A percentile compares a stretch with the other conserved stretches of the same genome.
Evolutionary conservation across 1,140 invertebrate genomes (phyloP).

Genomic region (Antheraea pernyi): DNA sequence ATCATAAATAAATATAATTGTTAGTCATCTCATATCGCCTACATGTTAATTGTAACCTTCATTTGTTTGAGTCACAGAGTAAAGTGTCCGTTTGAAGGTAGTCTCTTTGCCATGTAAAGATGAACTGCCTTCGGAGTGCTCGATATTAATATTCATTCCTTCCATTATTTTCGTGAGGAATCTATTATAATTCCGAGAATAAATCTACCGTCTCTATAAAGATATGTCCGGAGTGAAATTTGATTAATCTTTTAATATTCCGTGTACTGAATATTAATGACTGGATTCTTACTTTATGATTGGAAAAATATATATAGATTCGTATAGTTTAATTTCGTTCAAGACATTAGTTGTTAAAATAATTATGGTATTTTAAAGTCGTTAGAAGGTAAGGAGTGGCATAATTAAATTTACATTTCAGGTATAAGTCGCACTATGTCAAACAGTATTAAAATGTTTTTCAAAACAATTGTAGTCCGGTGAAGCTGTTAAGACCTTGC

Average conservation of each 20-base stretch:
- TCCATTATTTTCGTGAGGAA: conserved; percentile 54
- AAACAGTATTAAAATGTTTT: no score
- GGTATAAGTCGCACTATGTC: no score
- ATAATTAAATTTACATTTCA: no score
- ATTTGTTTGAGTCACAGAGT: neutral
- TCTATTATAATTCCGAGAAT: conserved; percentile 55
- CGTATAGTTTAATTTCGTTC: neutral
- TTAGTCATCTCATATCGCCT: neutral
- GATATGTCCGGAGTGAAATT: conserved; percentile 8
- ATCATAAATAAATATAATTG: neutral
- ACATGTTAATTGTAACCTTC: neutral
- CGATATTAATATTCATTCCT: conserved; percentile 63
- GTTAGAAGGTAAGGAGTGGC: no score
- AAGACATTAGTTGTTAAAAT: neutral
- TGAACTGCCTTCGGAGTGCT: conserved; percentile 46
- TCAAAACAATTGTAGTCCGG: no score
- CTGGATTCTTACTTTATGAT: neutral
- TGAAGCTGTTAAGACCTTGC: no score
- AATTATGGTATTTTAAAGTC: no score
- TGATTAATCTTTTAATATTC: conserved; percentile 17
- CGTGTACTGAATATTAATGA: conserved; percentile 3
- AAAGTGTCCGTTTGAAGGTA: conserved; percentile 13
- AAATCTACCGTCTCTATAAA: conserved; percentile 23
- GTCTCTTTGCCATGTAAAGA: conserved; percentile 60
- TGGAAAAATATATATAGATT: neutral